phyloP scores from a whole-genome alignment of 2,888 invertebrate species.

The Spodoptera littoralis region DNA sequence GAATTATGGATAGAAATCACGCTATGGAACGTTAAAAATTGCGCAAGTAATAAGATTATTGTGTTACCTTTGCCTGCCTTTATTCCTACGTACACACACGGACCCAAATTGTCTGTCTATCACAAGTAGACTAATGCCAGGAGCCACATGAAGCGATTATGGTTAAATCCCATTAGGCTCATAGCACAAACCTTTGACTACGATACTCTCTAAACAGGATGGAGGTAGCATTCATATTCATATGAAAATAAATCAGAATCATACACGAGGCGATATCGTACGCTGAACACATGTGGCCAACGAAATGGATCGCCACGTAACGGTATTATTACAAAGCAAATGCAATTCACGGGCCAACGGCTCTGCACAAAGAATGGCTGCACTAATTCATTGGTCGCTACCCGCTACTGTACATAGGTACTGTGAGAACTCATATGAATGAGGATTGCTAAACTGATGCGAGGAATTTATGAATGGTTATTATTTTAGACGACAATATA shows the following conservation, averaged over 20 bases:
- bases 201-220: slow-evolving; percentile 5
- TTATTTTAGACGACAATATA: slow-evolving; percentile 33
- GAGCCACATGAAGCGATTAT: no score
- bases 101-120: no score
- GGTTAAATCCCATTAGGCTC: no score
- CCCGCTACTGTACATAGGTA: slow-evolving; percentile 28
- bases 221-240: slow-evolving; percentile 17
- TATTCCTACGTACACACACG: no score
- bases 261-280: slow-evolving; percentile 27
- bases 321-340: slow-evolving; percentile 65
- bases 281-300: slow-evolving; percentile 43
- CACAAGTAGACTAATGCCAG: no score
- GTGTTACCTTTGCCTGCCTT: no score
- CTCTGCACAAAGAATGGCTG: slow-evolving; percentile 60
- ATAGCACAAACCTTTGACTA: no score
- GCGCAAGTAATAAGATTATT: no score
- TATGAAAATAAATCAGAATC: slow-evolving; percentile 23
- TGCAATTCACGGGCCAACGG: slow-evolving; percentile 71
- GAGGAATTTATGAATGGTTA: slow-evolving; percentile 47
- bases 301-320: slow-evolving; percentile 57
- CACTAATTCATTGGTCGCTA: slow-evolving; percentile 58
- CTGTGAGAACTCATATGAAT: slow-evolving; percentile 46
- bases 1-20: no score
- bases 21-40: no score
- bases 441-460: slow-evolving; percentile 24